These are phyloP conservation scores for Riparia riparia DNA, from an alignment of 2,113 vertebrate species.

Conservation along the genomic window DNA sequence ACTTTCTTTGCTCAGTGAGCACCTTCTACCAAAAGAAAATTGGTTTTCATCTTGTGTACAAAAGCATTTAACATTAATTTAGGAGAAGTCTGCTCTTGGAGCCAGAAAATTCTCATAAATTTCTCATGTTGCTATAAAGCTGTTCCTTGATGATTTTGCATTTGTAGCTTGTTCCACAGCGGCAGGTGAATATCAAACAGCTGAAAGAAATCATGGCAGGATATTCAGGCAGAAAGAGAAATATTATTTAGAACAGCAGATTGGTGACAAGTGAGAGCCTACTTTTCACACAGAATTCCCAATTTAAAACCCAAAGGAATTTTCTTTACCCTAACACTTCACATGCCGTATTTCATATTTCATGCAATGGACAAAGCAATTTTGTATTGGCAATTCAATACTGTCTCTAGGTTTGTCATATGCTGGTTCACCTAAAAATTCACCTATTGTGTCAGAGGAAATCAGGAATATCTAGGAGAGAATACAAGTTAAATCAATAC, in stretches of 20 bases:
- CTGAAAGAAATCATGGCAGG: background rate
- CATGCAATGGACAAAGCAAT: background rate
- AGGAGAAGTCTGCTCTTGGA: background rate
- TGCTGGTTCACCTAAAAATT: background rate
- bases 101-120: background rate
- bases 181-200: slow-evolving; percentile 21
- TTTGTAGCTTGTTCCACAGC: background rate
- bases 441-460: background rate
- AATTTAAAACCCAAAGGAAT: background rate
- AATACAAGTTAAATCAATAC: background rate
- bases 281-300: background rate
- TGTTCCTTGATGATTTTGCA: background rate
- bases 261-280: background rate
- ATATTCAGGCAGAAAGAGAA: background rate
- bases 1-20: background rate
- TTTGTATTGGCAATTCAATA: background rate
- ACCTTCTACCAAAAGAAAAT: background rate
- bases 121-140: background rate
- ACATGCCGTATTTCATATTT: background rate
- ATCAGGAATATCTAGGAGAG: background rate
- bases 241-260: background rate
- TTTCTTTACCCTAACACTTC: background rate
- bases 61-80: background rate
- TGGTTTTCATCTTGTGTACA: background rate
- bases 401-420: background rate